Evolutionary conservation across 2,797 vertebrate genomes (phyloP).

Genomic region (Gephyroberyx darwinii): DNA sequence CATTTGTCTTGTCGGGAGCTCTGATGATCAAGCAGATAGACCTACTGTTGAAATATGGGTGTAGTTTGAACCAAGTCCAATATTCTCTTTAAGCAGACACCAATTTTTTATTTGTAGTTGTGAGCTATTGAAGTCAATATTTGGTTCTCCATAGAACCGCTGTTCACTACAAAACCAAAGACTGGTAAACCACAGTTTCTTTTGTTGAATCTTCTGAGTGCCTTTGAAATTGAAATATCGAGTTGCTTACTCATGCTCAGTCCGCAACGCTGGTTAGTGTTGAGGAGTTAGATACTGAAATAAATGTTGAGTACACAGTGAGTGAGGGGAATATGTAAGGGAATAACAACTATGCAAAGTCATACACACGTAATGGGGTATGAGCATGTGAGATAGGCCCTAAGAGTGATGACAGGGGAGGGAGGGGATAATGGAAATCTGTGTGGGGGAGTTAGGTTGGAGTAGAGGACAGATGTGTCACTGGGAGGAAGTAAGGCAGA

Average conservation of each 20-base stretch:
- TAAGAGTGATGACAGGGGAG: conserved; percentile 3
- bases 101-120: conserved; percentile 14
- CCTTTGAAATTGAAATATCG: conserved; percentile 14
- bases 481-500: conserved; percentile 55
- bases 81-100: conserved; percentile 38
- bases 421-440: conserved; percentile 36
- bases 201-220: conserved; percentile 30
- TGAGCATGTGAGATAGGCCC: conserved; percentile 19
- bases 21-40: conserved; percentile 35
- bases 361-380: conserved; percentile 4
- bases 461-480: conserved; percentile 57
- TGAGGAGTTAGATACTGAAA: conserved; percentile 7
- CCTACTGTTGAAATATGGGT: conserved; percentile 54
- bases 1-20: conserved; percentile 54
- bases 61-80: conserved; percentile 58
- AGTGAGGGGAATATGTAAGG: conserved; percentile 11
- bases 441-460: background rate
- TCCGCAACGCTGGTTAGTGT: conserved; percentile 10
- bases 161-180: conserved; percentile 31
- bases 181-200: conserved; percentile 12
- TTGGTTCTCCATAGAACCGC: conserved; percentile 45
- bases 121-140: conserved; percentile 24
- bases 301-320: conserved; percentile 5
- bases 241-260: conserved; percentile 12
- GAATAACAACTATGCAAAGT: conserved; percentile 22